phyloP scores from a whole-genome alignment of 1,140 invertebrate species.

The Neodiprion virginianus region DNA sequence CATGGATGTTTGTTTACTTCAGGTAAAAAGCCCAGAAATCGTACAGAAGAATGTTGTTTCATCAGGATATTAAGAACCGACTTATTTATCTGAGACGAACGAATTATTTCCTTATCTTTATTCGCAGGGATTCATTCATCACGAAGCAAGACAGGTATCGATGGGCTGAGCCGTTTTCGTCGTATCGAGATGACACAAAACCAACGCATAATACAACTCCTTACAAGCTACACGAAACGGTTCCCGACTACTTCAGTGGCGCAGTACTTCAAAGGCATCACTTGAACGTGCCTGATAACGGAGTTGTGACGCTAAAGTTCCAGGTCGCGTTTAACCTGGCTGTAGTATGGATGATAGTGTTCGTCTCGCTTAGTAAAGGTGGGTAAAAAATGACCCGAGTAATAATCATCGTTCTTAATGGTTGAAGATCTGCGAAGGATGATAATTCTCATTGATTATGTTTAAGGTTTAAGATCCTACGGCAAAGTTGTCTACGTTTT shows the following conservation, averaged over 20 bases:
- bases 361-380: slow-evolving; percentile 88
- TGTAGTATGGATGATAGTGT: slow-evolving; percentile 89
- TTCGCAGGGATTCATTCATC: slow-evolving; percentile 82
- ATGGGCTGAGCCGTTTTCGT: slow-evolving; percentile 78
- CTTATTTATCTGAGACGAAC: neutral
- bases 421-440: neutral
- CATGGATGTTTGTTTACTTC: slow-evolving; percentile 90
- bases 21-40: slow-evolving; percentile 37
- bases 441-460: slow-evolving; percentile 22
- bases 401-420: neutral
- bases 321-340: slow-evolving; percentile 89
- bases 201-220: slow-evolving; percentile 52
- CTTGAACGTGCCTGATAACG: slow-evolving; percentile 65
- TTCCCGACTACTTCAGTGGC: slow-evolving; percentile 84
- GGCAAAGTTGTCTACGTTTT: slow-evolving; percentile 83
- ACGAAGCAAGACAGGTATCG: slow-evolving; percentile 80
- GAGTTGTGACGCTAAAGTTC: slow-evolving; percentile 77
- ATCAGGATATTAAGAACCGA: no score
- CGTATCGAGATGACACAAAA: slow-evolving; percentile 67
- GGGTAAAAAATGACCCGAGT: neutral
- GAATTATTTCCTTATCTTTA: neutral
- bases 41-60: no score
- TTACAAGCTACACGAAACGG: slow-evolving; percentile 75
- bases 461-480: slow-evolving; percentile 77
- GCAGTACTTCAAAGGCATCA: slow-evolving; percentile 79